Conservation (phyloP, 53 echinoderm and acorn worm genomes). For the Patiria pectinifera region DNA sequence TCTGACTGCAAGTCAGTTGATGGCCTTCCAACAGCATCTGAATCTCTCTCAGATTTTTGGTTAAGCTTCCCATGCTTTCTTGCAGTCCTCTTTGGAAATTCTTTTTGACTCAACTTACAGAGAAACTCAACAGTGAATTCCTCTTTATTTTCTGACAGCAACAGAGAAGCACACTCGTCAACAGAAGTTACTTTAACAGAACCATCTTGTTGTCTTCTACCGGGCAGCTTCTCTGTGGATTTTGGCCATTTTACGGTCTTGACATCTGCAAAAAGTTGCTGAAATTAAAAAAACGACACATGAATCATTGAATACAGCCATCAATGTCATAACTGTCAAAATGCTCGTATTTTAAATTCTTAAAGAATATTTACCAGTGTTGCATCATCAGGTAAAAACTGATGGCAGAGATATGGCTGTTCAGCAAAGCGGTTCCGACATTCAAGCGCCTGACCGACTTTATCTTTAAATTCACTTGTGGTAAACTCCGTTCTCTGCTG, state of each 20-base stretch:
- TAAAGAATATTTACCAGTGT: constrained; percentile 61
- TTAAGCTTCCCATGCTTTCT: neutral
- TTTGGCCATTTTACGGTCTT: constrained; percentile 64
- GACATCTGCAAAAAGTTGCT: constrained; percentile 80
- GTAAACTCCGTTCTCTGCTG: constrained; percentile 79
- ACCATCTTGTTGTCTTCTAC: constrained; percentile 51
- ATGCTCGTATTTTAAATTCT: neutral
- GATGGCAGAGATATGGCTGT: constrained; percentile 68
- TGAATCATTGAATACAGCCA: neutral
- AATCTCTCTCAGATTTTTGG: neutral
- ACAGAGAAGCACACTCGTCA: constrained; percentile 70
- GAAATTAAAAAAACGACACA: constrained; percentile 30
- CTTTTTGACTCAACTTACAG: constrained; percentile 65
- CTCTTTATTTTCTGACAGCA: constrained; percentile 62
- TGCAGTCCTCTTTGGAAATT: neutral
- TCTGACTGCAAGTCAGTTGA: neutral
- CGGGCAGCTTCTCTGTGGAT: neutral
- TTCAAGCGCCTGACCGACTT: constrained; percentile 70
- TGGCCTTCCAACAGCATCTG: constrained; percentile 17
- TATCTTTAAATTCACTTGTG: constrained; percentile 66
- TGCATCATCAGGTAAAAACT: constrained; percentile 23
- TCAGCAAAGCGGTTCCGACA: constrained; percentile 85
- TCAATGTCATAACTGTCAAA: neutral
- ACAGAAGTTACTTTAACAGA: constrained; percentile 66
- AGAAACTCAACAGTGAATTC: constrained; percentile 82